Percentiles rank a stretch among this genome's conserved stretches.
Conservation (phyloP, 1,140 invertebrate species). For the Drosophila miranda region DNA sequence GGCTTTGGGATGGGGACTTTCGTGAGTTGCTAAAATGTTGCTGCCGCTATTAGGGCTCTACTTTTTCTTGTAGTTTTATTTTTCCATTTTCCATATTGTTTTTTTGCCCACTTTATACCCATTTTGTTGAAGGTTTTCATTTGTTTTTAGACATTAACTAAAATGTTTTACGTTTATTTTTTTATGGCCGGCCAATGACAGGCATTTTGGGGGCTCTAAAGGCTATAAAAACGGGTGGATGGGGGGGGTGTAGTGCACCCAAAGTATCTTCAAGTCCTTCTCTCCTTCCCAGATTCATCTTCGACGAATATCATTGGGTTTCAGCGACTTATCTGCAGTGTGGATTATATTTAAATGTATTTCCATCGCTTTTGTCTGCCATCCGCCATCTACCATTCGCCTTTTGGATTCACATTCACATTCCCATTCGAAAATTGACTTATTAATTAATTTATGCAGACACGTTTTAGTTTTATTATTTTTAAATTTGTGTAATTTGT, state of each 20-base stretch:
- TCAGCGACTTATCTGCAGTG: constrained; percentile 35
- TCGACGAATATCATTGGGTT: too few relatives aligned
- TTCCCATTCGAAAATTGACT: constrained; percentile 66
- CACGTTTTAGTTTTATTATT: constrained; percentile 82
- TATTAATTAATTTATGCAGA: constrained; percentile 83
- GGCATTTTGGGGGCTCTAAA: constrained; percentile 52
- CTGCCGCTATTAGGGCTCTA: neutral
- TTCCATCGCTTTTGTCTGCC: constrained; percentile 10
- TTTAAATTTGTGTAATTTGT: constrained; percentile 79
- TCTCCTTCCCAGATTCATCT: too few relatives aligned
- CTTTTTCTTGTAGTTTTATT: constrained; percentile 1
- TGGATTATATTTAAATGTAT: constrained; percentile 55
- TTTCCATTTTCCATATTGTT: constrained; percentile 6
- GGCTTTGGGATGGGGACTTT: too few relatives aligned
- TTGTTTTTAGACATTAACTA: constrained; percentile 13
- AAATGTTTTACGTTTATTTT: constrained; percentile 42
- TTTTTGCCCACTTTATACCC: constrained; percentile 2
- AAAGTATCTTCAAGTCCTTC: too few relatives aligned
- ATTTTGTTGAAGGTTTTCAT: constrained; percentile 8
- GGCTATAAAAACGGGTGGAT: constrained; percentile 33
- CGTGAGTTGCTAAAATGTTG: too few relatives aligned
- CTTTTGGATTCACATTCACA: constrained; percentile 35
- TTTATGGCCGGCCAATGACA: constrained; percentile 68
- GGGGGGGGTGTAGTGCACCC: constrained; percentile 31
- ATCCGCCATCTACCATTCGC: constrained; percentile 9